Evolutionary conservation across 2,797 vertebrate genomes (phyloP).

Genomic region (Syndactyla subalaris): DNA sequence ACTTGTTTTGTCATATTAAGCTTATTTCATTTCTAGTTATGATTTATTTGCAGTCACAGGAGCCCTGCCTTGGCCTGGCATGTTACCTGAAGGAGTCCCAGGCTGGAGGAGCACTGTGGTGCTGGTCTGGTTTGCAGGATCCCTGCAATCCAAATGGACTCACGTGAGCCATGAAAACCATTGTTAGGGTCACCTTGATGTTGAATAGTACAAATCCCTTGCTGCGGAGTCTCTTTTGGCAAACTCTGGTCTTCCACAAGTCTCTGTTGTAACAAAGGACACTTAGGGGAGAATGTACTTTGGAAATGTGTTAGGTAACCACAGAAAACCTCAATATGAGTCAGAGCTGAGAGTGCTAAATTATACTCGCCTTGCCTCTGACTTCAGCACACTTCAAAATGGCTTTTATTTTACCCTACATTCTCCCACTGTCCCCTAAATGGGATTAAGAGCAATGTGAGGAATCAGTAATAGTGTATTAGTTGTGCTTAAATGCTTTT

Average conservation of each 20-base stretch:
- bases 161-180: neutral
- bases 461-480: neutral
- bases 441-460: neutral
- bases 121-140: neutral
- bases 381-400: neutral
- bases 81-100: neutral
- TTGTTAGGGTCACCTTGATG: neutral
- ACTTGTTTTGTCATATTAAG: neutral
- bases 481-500: neutral
- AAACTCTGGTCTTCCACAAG: neutral
- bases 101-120: neutral
- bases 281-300: neutral
- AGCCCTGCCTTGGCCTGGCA: neutral
- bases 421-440: neutral
- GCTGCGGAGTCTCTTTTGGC: neutral
- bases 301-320: neutral
- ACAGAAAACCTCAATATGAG: neutral
- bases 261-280: neutral
- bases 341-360: neutral
- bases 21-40: neutral
- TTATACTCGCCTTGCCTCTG: neutral
- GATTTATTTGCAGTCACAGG: neutral
- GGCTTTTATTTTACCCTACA: neutral
- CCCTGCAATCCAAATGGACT: neutral
- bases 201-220: neutral